Evolutionary conservation across 2,888 invertebrate genomes (phyloP).

Genomic region (Hypsopygia costalis): DNA sequence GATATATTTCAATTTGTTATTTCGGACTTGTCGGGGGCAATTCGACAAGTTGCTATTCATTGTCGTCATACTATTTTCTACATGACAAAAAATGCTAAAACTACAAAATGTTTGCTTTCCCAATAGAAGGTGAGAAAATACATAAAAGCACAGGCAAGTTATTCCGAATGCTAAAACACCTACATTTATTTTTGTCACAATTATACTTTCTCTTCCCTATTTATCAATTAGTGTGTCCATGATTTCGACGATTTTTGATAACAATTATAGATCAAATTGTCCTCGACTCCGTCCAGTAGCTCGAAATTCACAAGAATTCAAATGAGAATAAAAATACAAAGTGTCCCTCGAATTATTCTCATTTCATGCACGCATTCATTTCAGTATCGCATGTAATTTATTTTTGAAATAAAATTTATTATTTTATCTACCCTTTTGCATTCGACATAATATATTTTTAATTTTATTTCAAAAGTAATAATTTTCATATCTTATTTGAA

Average conservation of each 20-base stretch:
- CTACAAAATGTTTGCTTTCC: no score
- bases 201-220: no score
- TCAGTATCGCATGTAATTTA: conserved; percentile 2
- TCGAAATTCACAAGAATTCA: conserved; percentile 1
- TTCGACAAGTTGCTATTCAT: conserved; percentile 1
- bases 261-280: conserved; percentile 23
- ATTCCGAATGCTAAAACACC: no score
- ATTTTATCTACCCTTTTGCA: background rate
- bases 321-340: conserved; percentile 24
- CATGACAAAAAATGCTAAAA: no score
- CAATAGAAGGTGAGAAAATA: background rate
- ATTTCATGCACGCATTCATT: conserved; percentile 11
- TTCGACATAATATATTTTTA: background rate
- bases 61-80: no score
- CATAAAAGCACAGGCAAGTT: no score
- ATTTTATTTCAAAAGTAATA: background rate
- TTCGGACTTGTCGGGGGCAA: background rate
- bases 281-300: conserved; percentile 14
- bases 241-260: no score
- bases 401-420: background rate
- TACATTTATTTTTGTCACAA: no score
- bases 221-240: no score
- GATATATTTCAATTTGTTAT: conserved; percentile 14
- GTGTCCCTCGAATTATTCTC: conserved; percentile 20
- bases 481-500: no score